Evolutionary conservation across 1,140 invertebrate species (phyloP).

Genomic region (Holcopasites calliopsidis): DNA sequence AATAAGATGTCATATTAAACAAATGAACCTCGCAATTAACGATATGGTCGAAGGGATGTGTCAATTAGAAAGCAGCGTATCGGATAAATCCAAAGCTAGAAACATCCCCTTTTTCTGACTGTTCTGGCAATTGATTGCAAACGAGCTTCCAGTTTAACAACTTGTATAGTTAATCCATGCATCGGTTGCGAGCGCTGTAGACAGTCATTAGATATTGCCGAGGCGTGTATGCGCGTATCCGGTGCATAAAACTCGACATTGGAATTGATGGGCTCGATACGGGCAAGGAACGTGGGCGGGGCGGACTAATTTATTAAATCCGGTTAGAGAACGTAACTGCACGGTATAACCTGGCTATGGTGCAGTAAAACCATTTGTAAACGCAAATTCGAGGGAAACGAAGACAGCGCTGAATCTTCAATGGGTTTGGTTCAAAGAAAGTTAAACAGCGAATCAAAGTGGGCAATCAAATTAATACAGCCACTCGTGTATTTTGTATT

Average conservation of each 20-base stretch:
- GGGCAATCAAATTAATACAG: no score
- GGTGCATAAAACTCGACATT: conserved; percentile 22
- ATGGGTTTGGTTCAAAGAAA: no score
- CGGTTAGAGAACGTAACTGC: conserved; percentile 4
- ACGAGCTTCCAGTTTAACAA: not conserved
- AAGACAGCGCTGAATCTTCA: no score
- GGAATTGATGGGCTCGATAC: conserved; percentile 25
- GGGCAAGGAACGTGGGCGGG: conserved; percentile 5
- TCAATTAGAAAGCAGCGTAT: no score
- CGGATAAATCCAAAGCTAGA: no score
- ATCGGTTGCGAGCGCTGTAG: not conserved
- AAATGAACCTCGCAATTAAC: no score
- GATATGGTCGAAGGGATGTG: no score
- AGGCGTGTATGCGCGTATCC: conserved; percentile 32
- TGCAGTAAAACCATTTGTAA: not conserved
- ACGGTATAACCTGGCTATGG: not conserved
- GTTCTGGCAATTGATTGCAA: no score
- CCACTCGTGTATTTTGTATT: no score
- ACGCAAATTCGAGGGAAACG: not conserved
- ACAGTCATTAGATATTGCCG: conserved; percentile 9
- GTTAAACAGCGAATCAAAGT: no score
- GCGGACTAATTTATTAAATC: conserved; percentile 45
- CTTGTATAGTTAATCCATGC: not conserved
- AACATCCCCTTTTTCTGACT: no score
- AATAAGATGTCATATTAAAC: no score